Percentiles rank a stretch among this genome's conserved stretches.
These are phyloP conservation scores for Eutrigla gurnardus DNA, from an alignment of 2,797 vertebrate genomes.

Conservation along the genomic window DNA sequence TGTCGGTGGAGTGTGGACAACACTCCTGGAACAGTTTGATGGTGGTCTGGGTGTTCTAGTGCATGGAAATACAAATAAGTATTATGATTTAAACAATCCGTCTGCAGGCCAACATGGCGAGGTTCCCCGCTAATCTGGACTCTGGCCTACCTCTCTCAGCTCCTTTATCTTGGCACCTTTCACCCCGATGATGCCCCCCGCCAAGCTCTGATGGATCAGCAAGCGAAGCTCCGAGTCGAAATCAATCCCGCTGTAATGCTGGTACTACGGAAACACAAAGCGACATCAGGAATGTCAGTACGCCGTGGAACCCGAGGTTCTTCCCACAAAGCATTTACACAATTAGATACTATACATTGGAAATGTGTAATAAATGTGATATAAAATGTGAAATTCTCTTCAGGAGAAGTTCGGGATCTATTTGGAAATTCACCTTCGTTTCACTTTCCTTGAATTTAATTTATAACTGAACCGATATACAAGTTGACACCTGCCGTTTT, in stretches of 20 bases:
- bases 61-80: slow-evolving; percentile 14
- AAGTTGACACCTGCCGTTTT: too few species aligned
- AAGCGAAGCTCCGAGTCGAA: slow-evolving; percentile 97
- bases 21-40: slow-evolving; percentile 99
- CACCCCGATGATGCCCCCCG: slow-evolving; percentile 98
- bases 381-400: too few species aligned
- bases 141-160: slow-evolving; percentile 91
- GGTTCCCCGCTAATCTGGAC: slow-evolving; percentile 2
- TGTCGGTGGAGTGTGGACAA: slow-evolving; percentile 98
- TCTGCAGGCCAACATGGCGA: slow-evolving; percentile 8
- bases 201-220: slow-evolving; percentile 97
- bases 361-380: too few species aligned
- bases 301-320: not conserved
- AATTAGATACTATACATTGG: not conserved
- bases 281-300: slow-evolving; percentile 17
- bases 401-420: too few species aligned
- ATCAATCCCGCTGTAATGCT: slow-evolving; percentile 97
- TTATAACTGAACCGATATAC: too few species aligned
- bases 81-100: not conserved
- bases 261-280: slow-evolving; percentile 87
- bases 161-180: slow-evolving; percentile 99
- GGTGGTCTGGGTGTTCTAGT: slow-evolving; percentile 96
- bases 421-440: too few species aligned
- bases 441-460: too few species aligned
- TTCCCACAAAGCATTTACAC: not conserved